Evolutionary conservation across 2,113 vertebrate genomes (phyloP).

Genomic region (Lycaon pictus): DNA sequence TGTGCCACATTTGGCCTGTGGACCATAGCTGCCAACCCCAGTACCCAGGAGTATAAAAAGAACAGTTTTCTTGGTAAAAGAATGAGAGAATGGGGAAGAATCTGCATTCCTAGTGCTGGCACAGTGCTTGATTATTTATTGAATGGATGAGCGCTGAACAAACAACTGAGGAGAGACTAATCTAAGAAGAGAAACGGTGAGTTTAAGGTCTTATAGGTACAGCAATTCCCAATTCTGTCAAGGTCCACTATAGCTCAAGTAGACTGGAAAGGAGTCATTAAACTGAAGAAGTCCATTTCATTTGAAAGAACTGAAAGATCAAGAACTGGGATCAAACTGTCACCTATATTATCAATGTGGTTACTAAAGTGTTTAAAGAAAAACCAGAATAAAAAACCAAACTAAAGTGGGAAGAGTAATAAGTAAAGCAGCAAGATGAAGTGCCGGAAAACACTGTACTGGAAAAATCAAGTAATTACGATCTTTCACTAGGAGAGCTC

Average conservation of each 20-base stretch:
- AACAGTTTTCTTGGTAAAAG: neutral
- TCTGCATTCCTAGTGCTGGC: neutral
- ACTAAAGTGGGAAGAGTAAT: neutral
- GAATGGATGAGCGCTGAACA: slow-evolving; percentile 17
- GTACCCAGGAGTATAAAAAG: neutral
- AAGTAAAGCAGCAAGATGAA: neutral
- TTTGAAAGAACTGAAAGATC: neutral
- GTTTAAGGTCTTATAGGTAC: neutral
- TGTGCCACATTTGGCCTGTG: neutral
- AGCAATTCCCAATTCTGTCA: slow-evolving; percentile 35
- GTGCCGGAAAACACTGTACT: neutral
- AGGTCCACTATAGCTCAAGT: neutral
- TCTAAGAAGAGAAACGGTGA: neutral
- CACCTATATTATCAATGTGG: neutral
- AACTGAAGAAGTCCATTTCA: neutral
- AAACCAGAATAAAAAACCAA: slow-evolving; percentile 19
- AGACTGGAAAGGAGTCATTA: neutral
- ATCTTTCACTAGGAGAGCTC: neutral
- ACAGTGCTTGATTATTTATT: neutral
- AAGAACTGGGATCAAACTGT: slow-evolving; percentile 30
- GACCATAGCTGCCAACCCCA: neutral
- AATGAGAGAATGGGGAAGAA: slow-evolving; percentile 12
- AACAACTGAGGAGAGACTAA: slow-evolving; percentile 11
- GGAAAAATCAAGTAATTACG: neutral
- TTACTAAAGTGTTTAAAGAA: slow-evolving; percentile 4